Evolutionary conservation across 2,113 vertebrate genomes (phyloP).

Genomic region (Nesospiza acunhae): DNA sequence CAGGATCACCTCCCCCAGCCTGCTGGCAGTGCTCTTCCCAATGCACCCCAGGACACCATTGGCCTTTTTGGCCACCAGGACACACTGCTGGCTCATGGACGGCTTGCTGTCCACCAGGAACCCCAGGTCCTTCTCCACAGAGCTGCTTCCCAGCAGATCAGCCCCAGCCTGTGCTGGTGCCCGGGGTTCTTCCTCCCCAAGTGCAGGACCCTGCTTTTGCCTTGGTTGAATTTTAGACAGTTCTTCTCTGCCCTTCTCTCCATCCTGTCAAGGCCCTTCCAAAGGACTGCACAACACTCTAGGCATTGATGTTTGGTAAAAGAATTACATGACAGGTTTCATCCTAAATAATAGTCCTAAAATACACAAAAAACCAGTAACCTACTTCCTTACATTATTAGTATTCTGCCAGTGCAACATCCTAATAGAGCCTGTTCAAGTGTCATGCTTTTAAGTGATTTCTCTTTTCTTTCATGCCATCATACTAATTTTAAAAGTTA

Average conservation of each 20-base stretch:
- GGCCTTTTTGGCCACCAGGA: rapidly evolving
- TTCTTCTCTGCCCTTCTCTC: not conserved
- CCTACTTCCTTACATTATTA: not conserved
- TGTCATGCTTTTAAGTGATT: not conserved
- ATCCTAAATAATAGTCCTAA: not conserved
- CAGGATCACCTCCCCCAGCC: rapidly evolving
- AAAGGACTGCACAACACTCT: not conserved
- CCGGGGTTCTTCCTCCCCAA: rapidly evolving
- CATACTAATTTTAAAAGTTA: not conserved
- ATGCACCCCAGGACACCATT: rapidly evolving
- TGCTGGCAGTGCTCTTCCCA: not conserved
- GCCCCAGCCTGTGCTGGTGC: rapidly evolving
- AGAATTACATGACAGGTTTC: not conserved
- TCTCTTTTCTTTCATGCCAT: not conserved
- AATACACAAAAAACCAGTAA: not conserved
- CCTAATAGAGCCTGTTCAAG: not conserved
- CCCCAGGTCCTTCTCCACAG: not conserved
- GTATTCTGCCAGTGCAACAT: not conserved
- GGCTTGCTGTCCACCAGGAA: not conserved
- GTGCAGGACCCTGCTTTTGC: rapidly evolving
- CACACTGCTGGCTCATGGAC: not conserved
- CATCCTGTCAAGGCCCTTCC: not conserved
- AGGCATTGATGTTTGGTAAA: not conserved
- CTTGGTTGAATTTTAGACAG: not conserved
- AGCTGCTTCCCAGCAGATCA: not conserved